Percentiles rank a stretch among this genome's conserved stretches.
Evolutionary conservation across 2,797 vertebrate genomes (phyloP).

Genomic region (Ibycter americanus): DNA sequence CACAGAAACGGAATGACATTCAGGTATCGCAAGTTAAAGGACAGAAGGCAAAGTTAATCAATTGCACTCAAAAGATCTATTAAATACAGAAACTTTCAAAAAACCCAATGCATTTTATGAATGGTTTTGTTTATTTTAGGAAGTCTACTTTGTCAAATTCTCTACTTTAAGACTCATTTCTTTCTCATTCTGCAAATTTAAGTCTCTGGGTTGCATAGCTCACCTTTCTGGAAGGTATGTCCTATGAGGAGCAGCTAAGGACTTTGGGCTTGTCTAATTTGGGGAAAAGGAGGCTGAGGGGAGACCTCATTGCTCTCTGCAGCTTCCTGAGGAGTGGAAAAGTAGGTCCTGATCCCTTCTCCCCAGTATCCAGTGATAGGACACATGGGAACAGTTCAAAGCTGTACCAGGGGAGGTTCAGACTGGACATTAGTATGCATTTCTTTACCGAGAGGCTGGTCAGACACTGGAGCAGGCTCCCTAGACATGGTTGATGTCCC

Average conservation of each 20-base stretch:
- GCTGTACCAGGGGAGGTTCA: neutral
- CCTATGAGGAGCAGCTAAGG: neutral
- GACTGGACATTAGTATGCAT: too few species aligned
- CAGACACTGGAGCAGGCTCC: too few species aligned
- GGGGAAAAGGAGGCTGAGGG: neutral
- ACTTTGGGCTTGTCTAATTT: neutral
- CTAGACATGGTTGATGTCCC: too few species aligned
- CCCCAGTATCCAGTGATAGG: neutral
- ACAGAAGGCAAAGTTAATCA: neutral
- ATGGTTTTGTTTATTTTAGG: neutral
- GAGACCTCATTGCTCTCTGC: neutral
- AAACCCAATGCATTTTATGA: rapidly evolving
- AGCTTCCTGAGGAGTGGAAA: neutral
- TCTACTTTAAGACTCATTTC: neutral
- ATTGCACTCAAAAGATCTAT: neutral
- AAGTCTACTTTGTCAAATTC: neutral
- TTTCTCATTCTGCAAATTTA: neutral
- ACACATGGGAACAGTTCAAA: neutral
- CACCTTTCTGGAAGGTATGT: neutral
- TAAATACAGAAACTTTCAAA: neutral
- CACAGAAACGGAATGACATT: neutral
- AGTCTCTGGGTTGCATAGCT: neutral
- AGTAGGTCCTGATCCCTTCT: neutral
- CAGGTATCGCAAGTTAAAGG: neutral
- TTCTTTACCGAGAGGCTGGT: too few species aligned